Percentiles rank a stretch among this genome's conserved stretches.
phyloP scores from a whole-genome alignment of 2,113 vertebrate species.

The Boulengeromyrus knoepffleri region DNA sequence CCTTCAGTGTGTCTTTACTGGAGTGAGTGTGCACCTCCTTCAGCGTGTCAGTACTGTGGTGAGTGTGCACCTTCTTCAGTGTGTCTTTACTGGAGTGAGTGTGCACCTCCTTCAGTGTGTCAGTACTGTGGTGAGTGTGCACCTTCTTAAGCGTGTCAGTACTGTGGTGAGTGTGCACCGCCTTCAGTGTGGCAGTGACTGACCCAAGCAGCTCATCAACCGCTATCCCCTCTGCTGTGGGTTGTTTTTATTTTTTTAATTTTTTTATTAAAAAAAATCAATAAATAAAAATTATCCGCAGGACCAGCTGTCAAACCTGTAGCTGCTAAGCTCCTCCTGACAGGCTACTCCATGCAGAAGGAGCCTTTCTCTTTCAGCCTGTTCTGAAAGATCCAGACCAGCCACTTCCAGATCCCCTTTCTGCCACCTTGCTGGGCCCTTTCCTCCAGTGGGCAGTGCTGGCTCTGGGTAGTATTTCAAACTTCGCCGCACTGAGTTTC shows the following conservation, averaged over 20 bases:
- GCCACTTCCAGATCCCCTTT: background rate
- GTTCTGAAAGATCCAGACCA: background rate
- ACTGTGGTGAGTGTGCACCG: too few relatives aligned
- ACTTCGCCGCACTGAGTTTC: constrained; percentile 70
- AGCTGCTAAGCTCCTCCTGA: background rate
- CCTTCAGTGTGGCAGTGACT: background rate
- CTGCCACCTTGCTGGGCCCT: background rate
- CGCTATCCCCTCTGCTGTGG: background rate
- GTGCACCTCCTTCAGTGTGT: background rate
- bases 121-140: background rate
- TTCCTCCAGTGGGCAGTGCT: constrained; percentile 27
- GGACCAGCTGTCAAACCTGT: background rate
- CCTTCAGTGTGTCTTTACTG: too few relatives aligned
- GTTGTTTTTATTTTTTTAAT: background rate
- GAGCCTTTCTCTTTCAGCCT: background rate
- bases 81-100: background rate
- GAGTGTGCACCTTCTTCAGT: background rate
- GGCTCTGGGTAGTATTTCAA: constrained; percentile 60
- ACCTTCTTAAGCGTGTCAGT: background rate
- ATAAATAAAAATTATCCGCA: background rate
- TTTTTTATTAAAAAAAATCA: too few relatives aligned
- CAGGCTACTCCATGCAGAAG: background rate
- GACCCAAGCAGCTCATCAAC: background rate
- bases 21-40: too few relatives aligned
- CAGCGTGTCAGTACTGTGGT: too few relatives aligned